Conservation (phyloP, 2,888 invertebrate species). For the Eilema caniola region DNA sequence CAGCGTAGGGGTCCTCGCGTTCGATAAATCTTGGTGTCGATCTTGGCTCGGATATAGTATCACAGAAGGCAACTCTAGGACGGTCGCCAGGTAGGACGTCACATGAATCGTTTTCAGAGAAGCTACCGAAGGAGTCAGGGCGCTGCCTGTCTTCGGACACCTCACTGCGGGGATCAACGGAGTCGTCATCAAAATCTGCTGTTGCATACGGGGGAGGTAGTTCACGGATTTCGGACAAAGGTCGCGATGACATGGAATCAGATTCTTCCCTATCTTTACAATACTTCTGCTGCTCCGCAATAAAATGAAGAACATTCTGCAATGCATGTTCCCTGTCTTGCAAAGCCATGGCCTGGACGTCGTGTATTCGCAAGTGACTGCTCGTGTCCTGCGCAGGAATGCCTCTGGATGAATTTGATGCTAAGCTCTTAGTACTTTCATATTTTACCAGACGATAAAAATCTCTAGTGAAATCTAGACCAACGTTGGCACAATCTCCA, state of each 20-base stretch:
- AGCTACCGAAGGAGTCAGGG: slow-evolving; percentile 82
- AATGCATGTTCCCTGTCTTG: slow-evolving; percentile 90
- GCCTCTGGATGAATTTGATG: slow-evolving; percentile 91
- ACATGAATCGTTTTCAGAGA: slow-evolving; percentile 83
- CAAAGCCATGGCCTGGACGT: slow-evolving; percentile 79
- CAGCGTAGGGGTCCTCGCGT: slow-evolving; percentile 80
- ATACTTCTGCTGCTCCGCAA: slow-evolving; percentile 92
- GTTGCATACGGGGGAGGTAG: slow-evolving; percentile 84
- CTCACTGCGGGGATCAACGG: slow-evolving; percentile 81
- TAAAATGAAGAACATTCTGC: slow-evolving; percentile 91
- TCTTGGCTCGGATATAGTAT: slow-evolving; percentile 79
- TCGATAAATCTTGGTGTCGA: slow-evolving; percentile 82
- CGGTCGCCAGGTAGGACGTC: slow-evolving; percentile 73
- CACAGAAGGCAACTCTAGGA: slow-evolving; percentile 73
- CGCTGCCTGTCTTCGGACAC: slow-evolving; percentile 80
- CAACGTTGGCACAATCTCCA: slow-evolving; percentile 89
- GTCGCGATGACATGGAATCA: slow-evolving; percentile 85
- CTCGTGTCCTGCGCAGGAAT: slow-evolving; percentile 86
- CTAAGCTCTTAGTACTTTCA: slow-evolving; percentile 93
- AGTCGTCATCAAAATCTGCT: slow-evolving; percentile 82
- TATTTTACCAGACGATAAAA: slow-evolving; percentile 93
- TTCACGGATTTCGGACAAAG: slow-evolving; percentile 87
- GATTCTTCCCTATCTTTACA: slow-evolving; percentile 87
- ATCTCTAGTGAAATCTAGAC: slow-evolving; percentile 92
- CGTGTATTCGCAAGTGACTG: slow-evolving; percentile 78